Evolutionary conservation across 1,140 invertebrate genomes (phyloP).

Genomic region (Glossosoma conforme): DNA sequence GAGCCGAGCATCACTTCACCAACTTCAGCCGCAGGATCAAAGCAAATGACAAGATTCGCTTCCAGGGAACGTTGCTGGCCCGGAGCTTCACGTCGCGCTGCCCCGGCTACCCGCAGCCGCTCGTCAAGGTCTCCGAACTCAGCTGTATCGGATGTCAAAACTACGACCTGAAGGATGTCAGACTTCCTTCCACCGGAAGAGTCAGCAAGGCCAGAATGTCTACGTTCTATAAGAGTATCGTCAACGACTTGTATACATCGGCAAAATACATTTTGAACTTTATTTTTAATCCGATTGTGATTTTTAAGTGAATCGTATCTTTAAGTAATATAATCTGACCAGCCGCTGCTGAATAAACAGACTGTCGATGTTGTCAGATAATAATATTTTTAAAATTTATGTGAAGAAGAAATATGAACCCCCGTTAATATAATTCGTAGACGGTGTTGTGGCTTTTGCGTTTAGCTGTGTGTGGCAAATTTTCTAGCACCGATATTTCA

Average conservation of each 20-base stretch:
- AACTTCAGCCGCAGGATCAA: conserved; percentile 66
- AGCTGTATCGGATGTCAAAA: conserved; percentile 63
- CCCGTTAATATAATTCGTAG: too few species aligned
- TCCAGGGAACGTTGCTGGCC: conserved; percentile 56
- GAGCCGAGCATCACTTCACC: conserved; percentile 59
- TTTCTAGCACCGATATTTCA: too few species aligned
- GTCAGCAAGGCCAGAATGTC: conserved; percentile 39
- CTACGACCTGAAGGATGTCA: conserved; percentile 48
- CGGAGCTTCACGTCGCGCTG: conserved; percentile 36
- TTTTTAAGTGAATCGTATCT: conserved; percentile 59
- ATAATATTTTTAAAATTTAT: too few species aligned
- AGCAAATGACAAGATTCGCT: conserved; percentile 65
- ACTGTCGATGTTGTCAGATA: too few species aligned
- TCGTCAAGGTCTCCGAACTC: conserved; percentile 58
- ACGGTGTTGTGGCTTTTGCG: too few species aligned
- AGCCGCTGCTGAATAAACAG: too few species aligned
- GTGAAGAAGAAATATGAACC: too few species aligned
- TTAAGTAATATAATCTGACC: too few species aligned
- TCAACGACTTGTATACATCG: conserved; percentile 57
- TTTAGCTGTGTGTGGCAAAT: too few species aligned
- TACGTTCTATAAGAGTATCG: conserved; percentile 46
- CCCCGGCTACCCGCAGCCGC: conserved; percentile 53
- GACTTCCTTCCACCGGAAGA: conserved; percentile 42
- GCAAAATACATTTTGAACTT: conserved; percentile 71
- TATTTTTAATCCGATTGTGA: conserved; percentile 67